Evolutionary conservation across 2,113 vertebrate species (phyloP).

Genomic region (Glaucidium brasilianum): DNA sequence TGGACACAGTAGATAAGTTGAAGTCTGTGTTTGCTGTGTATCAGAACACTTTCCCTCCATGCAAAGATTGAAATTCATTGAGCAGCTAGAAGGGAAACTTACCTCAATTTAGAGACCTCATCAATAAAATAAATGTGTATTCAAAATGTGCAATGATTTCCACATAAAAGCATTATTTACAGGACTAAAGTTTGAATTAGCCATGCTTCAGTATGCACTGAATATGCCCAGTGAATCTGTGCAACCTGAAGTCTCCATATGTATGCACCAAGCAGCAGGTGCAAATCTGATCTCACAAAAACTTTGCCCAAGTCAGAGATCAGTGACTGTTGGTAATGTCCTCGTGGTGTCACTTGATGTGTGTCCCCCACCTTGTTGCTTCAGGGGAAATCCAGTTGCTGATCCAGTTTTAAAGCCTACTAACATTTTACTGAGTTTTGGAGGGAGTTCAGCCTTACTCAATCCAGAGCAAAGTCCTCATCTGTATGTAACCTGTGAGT

Average conservation of each 20-base stretch:
- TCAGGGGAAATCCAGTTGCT: neutral
- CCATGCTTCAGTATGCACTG: neutral
- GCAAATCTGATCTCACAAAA: neutral
- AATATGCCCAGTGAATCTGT: neutral
- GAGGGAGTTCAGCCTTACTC: neutral
- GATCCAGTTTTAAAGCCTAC: neutral
- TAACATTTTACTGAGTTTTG: neutral
- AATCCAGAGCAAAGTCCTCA: neutral
- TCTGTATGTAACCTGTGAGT: neutral
- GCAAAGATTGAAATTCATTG: neutral
- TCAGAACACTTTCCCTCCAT: neutral
- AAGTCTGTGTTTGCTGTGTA: conserved; percentile 30
- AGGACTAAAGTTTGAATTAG: neutral
- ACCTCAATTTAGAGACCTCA: neutral
- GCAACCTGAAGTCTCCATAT: neutral
- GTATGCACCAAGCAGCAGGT: neutral
- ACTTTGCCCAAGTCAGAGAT: neutral
- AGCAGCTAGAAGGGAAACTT: neutral
- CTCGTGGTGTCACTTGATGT: neutral
- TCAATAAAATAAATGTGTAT: neutral
- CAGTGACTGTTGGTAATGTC: neutral
- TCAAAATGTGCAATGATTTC: neutral
- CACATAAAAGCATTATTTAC: neutral
- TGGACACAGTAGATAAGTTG: conserved; percentile 35
- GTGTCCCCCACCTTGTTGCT: neutral